Percentiles rank a stretch among this genome's conserved stretches.
Conservation (phyloP, 64 coral and sea anemone genomes). For the Cladopsammia gracilis region DNA sequence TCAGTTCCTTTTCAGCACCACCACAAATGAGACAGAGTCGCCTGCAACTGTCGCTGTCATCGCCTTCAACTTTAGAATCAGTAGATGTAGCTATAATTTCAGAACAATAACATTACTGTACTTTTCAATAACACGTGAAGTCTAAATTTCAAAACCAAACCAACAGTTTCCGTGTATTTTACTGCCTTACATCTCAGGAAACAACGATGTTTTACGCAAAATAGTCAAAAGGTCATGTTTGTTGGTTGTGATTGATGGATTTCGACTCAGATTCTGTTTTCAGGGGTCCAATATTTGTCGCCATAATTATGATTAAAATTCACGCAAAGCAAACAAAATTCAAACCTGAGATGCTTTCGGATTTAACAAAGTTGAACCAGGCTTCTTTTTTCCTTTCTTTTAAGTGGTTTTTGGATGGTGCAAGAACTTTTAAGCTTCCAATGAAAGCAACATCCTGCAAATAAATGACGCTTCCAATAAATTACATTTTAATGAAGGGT, state of each 20-base stretch:
- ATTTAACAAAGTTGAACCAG: slow-evolving; percentile 27
- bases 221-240: too few relatives aligned
- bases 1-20: neutral
- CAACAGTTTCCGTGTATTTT: too few relatives aligned
- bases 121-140: too few relatives aligned
- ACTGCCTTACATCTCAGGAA: too few relatives aligned
- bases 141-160: too few relatives aligned
- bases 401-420: neutral
- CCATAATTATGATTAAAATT: neutral
- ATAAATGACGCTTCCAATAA: too few relatives aligned
- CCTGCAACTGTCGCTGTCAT: neutral
- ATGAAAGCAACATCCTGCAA: slow-evolving; percentile 14
- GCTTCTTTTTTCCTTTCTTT: slow-evolving; percentile 26
- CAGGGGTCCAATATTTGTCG: too few relatives aligned
- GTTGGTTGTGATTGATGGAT: too few relatives aligned
- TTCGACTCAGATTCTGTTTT: too few relatives aligned
- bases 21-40: slow-evolving; percentile 32
- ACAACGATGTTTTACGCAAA: too few relatives aligned
- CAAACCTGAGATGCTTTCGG: slow-evolving; percentile 2
- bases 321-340: neutral
- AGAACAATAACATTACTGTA: neutral
- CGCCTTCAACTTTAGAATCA: neutral
- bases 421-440: neutral
- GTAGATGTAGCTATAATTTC: neutral
- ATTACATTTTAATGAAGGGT: too few relatives aligned